These are phyloP conservation scores for Ditula angustiorana DNA, from an alignment of 2,888 invertebrate genomes.

Conservation along the genomic window DNA sequence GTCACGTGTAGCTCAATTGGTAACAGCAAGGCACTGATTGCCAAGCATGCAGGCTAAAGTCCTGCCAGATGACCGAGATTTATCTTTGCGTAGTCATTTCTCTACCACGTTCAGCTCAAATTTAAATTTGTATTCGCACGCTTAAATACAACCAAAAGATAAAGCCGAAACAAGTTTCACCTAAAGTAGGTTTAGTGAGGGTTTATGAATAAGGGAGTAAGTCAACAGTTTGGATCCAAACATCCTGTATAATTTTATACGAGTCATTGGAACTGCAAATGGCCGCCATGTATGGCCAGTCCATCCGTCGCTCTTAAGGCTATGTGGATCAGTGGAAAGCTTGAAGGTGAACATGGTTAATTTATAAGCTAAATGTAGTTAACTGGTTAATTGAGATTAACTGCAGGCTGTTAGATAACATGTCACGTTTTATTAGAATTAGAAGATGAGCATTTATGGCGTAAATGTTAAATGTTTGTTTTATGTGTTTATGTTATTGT, in stretches of 20 bases:
- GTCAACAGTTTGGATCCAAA: too few relatives aligned
- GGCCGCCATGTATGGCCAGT: conserved; percentile 43
- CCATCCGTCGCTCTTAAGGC: conserved; percentile 52
- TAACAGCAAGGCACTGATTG: too few relatives aligned
- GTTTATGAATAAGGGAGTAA: too few relatives aligned
- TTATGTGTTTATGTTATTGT: neutral
- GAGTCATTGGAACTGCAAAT: conserved; percentile 53
- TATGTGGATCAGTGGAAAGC: conserved; percentile 56
- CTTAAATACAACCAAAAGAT: too few relatives aligned
- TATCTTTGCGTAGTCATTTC: too few relatives aligned
- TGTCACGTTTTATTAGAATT: conserved; percentile 28
- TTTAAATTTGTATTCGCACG: too few relatives aligned
- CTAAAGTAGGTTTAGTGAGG: too few relatives aligned
- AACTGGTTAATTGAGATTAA: conserved; percentile 35
- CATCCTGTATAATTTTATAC: conserved; percentile 10
- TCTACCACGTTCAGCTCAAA: too few relatives aligned
- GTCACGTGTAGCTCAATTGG: too few relatives aligned
- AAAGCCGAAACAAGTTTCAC: too few relatives aligned
- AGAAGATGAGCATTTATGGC: neutral
- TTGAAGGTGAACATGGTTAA: conserved; percentile 51
- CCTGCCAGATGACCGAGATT: too few relatives aligned
- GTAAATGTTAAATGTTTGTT: neutral
- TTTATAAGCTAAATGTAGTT: conserved; percentile 41
- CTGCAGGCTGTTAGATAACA: conserved; percentile 22
- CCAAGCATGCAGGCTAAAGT: too few relatives aligned